phyloP scores from a whole-genome alignment of 2,113 vertebrate species.

The Helogale parvula region DNA sequence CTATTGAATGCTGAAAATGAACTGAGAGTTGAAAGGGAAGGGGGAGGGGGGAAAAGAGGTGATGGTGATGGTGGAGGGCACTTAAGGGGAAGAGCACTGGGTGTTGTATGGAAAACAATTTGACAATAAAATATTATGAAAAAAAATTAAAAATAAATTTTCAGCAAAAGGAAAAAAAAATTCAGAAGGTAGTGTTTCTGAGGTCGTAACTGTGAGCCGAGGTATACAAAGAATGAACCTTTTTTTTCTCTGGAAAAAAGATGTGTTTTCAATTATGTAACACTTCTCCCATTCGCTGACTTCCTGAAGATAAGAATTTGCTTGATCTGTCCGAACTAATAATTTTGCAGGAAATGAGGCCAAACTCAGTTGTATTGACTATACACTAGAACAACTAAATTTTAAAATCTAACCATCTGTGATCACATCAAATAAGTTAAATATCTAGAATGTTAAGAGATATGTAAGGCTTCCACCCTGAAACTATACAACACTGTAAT shows the following conservation, averaged over 20 bases:
- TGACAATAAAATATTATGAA: too few species aligned
- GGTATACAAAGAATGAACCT: background rate
- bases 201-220: background rate
- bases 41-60: too few species aligned
- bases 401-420: constrained; percentile 13
- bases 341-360: background rate
- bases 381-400: background rate
- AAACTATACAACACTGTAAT: background rate
- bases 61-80: too few species aligned
- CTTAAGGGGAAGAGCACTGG: too few species aligned
- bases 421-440: background rate
- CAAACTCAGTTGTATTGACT: background rate
- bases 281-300: background rate
- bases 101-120: too few species aligned
- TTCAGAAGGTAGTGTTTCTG: constrained; percentile 23
- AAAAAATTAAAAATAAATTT: too few species aligned
- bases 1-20: too few species aligned
- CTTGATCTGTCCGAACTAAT: constrained; percentile 12
- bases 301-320: constrained; percentile 27
- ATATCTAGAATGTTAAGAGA: constrained; percentile 27
- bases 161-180: constrained; percentile 6
- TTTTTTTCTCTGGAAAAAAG: background rate
- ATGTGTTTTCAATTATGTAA: background rate
- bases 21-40: too few species aligned
- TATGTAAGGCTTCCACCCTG: background rate